Evolutionary conservation across 2,797 vertebrate genomes (phyloP).

Genomic region (Rhincodon typus): DNA sequence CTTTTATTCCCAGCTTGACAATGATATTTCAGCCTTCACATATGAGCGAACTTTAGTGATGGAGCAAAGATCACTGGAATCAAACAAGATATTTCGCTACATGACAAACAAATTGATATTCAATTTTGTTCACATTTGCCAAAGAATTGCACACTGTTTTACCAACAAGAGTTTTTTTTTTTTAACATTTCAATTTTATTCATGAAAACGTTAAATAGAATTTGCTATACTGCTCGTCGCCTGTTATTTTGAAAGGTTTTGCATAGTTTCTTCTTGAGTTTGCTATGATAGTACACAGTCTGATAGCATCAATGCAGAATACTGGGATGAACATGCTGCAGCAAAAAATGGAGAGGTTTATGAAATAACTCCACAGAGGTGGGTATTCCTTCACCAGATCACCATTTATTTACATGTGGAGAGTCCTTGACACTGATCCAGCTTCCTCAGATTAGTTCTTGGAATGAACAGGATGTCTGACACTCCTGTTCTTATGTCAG

Average conservation of each 20-base stretch:
- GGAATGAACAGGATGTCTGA: too few species aligned
- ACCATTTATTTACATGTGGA: too few species aligned
- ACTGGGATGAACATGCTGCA: background rate
- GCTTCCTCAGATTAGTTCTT: too few species aligned
- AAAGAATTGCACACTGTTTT: background rate
- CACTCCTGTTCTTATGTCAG: too few species aligned
- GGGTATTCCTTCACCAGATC: too few species aligned
- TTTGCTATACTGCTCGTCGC: background rate
- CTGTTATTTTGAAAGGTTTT: background rate
- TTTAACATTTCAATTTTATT: background rate
- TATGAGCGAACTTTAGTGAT: slow-evolving; percentile 94
- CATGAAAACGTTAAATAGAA: too few species aligned
- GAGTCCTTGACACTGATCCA: too few species aligned
- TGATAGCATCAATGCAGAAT: background rate
- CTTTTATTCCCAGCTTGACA: slow-evolving; percentile 68
- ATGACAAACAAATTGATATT: too few species aligned
- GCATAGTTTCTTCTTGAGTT: background rate
- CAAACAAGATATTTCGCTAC: too few species aligned
- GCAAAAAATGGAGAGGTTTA: background rate
- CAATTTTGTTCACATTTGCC: background rate
- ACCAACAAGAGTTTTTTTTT: background rate
- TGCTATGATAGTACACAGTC: background rate
- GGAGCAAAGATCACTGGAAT: slow-evolving; percentile 92
- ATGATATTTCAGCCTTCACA: slow-evolving; percentile 93
- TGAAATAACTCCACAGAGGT: too few species aligned